A percentile compares a stretch with the other conserved stretches of the same genome.
Conservation (phyloP, 2,888 invertebrate species). For the Kuschelorhynchus macadamiae region DNA sequence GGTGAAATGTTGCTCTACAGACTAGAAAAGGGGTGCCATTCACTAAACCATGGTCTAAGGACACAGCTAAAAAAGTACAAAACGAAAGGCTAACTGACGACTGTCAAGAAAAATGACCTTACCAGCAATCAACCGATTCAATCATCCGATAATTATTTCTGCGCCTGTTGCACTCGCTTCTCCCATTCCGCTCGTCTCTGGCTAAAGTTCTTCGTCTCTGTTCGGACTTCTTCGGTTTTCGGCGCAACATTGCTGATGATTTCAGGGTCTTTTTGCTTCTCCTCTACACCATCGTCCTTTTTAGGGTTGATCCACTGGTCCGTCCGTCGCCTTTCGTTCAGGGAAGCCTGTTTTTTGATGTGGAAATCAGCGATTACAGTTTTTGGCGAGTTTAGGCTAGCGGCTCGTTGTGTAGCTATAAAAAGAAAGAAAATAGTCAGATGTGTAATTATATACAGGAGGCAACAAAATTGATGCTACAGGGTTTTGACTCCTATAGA, state of each 20-base stretch:
- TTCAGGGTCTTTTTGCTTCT: constrained; percentile 52
- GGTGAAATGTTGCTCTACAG: too few species aligned
- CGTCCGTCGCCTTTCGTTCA: constrained; percentile 61
- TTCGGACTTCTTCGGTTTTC: constrained; percentile 58
- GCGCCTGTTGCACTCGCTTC: constrained; percentile 80
- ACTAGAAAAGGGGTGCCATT: too few species aligned
- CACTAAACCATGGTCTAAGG: too few species aligned
- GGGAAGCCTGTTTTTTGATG: constrained; percentile 62
- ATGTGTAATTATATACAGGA: too few species aligned
- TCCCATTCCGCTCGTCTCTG: constrained; percentile 86
- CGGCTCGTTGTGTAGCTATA: constrained; percentile 58
- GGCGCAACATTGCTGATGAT: constrained; percentile 57
- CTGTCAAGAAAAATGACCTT: too few species aligned
- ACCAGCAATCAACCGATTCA: neutral
- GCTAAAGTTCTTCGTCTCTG: constrained; percentile 75
- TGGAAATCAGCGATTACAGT: constrained; percentile 57
- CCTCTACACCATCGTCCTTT: constrained; percentile 57
- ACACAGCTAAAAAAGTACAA: too few species aligned
- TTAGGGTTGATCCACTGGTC: constrained; percentile 62
- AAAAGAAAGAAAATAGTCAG: too few species aligned
- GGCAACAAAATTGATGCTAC: too few species aligned
- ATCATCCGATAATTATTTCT: constrained; percentile 61
- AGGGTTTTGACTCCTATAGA: too few species aligned
- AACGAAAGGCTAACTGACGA: too few species aligned
- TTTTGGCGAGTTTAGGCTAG: constrained; percentile 61